These are phyloP conservation scores for Podarcis cretensis DNA, from an alignment of 2,113 vertebrate genomes.

Conservation along the genomic window DNA sequence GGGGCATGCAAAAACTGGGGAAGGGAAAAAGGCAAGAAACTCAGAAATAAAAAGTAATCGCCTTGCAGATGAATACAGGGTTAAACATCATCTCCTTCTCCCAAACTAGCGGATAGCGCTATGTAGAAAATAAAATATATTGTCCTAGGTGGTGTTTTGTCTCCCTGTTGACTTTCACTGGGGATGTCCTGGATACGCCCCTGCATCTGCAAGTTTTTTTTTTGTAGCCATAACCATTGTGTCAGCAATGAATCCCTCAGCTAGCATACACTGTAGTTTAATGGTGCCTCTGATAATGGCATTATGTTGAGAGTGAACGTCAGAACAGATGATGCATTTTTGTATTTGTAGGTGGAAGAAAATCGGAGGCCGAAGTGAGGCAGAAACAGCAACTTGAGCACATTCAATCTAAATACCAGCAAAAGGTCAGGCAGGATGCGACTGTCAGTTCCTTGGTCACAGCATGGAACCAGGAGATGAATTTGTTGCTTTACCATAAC, in stretches of 20 bases:
- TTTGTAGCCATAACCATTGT: no score
- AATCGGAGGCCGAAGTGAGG: constrained; percentile 78
- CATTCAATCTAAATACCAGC: constrained; percentile 77
- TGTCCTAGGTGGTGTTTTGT: no score
- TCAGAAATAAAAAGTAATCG: no score
- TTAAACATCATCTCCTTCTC: no score
- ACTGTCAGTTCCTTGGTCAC: neutral
- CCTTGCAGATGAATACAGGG: no score
- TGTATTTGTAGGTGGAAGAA: constrained; percentile 77
- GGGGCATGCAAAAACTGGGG: neutral
- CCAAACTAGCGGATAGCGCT: no score
- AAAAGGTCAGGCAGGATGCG: constrained; percentile 80
- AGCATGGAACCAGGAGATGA: neutral
- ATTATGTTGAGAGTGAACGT: constrained; percentile 39
- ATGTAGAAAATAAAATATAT: no score
- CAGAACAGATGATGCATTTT: constrained; percentile 5
- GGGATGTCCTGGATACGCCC: no score
- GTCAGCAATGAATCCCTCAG: no score
- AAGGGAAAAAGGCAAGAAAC: neutral
- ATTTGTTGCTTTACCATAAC: neutral
- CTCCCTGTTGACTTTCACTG: no score
- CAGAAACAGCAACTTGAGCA: constrained; percentile 75
- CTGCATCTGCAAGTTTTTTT: no score
- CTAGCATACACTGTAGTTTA: neutral
- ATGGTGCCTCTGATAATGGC: constrained; percentile 11